phyloP scores from a whole-genome alignment of 2,113 vertebrate genomes.

The Hiodon alosoides region DNA sequence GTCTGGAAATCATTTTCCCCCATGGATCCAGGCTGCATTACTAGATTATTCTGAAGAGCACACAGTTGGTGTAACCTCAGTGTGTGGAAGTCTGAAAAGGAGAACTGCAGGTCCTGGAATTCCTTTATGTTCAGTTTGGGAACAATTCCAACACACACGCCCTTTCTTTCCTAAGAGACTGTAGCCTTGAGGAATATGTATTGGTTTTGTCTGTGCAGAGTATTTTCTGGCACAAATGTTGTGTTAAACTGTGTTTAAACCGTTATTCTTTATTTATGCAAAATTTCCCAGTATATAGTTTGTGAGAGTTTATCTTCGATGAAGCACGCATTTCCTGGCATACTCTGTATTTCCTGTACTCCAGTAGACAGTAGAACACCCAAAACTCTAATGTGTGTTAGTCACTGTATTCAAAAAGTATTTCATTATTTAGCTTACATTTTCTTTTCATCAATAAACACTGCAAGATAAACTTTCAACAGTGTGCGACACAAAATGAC shows the following conservation, averaged over 20 bases:
- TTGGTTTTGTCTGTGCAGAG: too few species aligned
- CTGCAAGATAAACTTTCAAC: background rate
- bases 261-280: too few species aligned
- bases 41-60: too few species aligned
- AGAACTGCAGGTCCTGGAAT: slow-evolving; percentile 16
- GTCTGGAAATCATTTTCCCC: too few species aligned
- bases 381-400: slow-evolving; percentile 1
- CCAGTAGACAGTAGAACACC: slow-evolving; percentile 24
- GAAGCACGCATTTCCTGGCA: slow-evolving; percentile 40
- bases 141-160: slow-evolving; percentile 11
- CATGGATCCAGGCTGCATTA: too few species aligned
- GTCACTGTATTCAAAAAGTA: background rate
- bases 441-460: background rate
- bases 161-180: background rate
- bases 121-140: slow-evolving; percentile 12
- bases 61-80: slow-evolving; percentile 5
- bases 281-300: too few species aligned
- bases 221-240: too few species aligned
- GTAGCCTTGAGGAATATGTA: too few species aligned
- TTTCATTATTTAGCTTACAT: background rate
- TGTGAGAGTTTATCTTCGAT: slow-evolving; percentile 37
- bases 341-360: slow-evolving; percentile 37
- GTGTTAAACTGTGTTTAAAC: too few species aligned
- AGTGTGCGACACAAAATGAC: background rate
- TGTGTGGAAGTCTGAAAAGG: background rate